Evolutionary conservation across 2,797 vertebrate genomes (phyloP).

Genomic region (Urophycis tenuis): DNA sequence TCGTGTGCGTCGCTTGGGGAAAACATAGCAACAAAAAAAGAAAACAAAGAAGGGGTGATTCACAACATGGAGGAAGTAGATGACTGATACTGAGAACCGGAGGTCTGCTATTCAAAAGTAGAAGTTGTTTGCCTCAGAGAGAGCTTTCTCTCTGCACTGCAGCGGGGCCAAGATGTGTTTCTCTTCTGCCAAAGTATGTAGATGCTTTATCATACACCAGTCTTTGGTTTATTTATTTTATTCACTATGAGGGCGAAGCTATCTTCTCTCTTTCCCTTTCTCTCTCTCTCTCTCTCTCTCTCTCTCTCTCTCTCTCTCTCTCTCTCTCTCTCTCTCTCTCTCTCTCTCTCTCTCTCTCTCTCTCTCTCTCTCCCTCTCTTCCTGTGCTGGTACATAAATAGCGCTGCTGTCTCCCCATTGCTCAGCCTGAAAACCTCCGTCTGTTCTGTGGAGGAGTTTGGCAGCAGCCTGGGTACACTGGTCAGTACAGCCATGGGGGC

Average conservation of each 20-base stretch:
- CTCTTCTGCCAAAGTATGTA: constrained; percentile 1
- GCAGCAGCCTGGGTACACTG: constrained; percentile 47
- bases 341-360: constrained; percentile 33
- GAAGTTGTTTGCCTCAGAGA: neutral
- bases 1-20: neutral
- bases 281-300: constrained; percentile 5
- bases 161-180: constrained; percentile 1
- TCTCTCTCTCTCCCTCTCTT: constrained; percentile 16
- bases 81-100: neutral
- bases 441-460: constrained; percentile 59
- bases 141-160: neutral
- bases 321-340: neutral
- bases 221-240: constrained; percentile 13
- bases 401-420: constrained; percentile 42
- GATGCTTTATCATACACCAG: constrained; percentile 12
- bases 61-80: neutral
- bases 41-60: too few relatives aligned
- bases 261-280: constrained; percentile 1
- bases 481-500: constrained; percentile 44
- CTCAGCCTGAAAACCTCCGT: constrained; percentile 56
- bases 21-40: neutral
- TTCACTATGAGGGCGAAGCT: constrained; percentile 8
- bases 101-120: neutral
- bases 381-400: constrained; percentile 57
- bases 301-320: neutral